A percentile compares a stretch with the other conserved stretches of the same genome.
phyloP scores from a whole-genome alignment of 1,140 invertebrate species.

The Eubasilissa regina region DNA sequence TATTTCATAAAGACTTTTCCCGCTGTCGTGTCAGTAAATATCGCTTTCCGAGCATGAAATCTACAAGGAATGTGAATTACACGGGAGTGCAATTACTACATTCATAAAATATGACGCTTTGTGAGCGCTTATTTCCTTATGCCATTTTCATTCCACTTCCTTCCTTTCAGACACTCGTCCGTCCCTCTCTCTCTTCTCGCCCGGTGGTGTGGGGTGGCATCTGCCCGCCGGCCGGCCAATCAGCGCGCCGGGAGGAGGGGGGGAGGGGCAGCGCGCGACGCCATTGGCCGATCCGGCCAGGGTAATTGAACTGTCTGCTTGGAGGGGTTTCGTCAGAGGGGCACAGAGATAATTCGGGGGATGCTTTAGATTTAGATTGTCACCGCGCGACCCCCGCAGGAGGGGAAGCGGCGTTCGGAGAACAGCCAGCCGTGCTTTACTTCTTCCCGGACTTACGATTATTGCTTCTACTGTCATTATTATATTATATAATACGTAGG shows the following conservation, averaged over 20 bases:
- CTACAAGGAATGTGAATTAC: constrained; percentile 35
- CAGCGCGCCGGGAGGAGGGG: neutral
- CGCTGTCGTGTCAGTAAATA: neutral
- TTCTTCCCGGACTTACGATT: neutral
- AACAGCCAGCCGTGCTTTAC: neutral
- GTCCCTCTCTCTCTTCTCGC: constrained; percentile 25
- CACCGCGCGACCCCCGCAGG: constrained; percentile 10
- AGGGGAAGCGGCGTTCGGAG: neutral
- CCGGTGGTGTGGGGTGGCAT: constrained; percentile 34
- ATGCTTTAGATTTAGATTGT: constrained; percentile 47
- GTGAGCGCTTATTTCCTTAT: constrained; percentile 43
- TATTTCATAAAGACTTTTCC: too few species aligned
- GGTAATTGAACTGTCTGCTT: constrained; percentile 44
- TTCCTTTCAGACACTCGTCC: neutral
- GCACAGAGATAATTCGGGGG: constrained; percentile 32
- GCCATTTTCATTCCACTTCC: constrained; percentile 23
- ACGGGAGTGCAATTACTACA: constrained; percentile 30
- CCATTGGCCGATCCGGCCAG: constrained; percentile 40
- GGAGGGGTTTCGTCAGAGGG: constrained; percentile 30
- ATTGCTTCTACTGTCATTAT: constrained; percentile 22
- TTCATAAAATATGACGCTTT: constrained; percentile 28
- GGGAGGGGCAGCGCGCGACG: constrained; percentile 35
- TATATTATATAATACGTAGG: neutral
- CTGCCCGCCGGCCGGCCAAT: constrained; percentile 43
- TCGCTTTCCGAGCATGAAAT: constrained; percentile 7